These are phyloP conservation scores for Disparrhopalites patrizii DNA, from an alignment of 2,888 invertebrate species.

Conservation along the genomic window DNA sequence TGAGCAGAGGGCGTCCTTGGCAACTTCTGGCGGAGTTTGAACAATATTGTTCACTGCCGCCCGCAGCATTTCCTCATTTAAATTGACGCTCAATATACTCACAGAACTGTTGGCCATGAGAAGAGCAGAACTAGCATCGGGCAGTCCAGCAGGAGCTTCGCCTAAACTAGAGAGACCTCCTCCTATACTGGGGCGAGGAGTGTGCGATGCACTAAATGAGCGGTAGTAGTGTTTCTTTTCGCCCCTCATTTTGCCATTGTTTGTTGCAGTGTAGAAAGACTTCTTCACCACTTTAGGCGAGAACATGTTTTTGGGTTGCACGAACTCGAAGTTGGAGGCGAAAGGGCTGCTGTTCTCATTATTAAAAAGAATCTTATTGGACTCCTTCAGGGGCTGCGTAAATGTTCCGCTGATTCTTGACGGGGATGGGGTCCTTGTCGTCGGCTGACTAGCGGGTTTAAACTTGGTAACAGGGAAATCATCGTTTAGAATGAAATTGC, in stretches of 20 bases:
- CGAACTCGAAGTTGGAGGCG: constrained; percentile 8
- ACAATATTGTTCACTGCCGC: constrained; percentile 51
- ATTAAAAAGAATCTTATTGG: constrained; percentile 2
- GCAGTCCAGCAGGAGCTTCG: constrained; percentile 26
- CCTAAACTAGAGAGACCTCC: constrained; percentile 25
- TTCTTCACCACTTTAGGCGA: constrained; percentile 9
- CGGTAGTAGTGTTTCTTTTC: constrained; percentile 32
- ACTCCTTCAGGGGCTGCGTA: constrained; percentile 2
- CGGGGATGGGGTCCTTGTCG: constrained; percentile 50
- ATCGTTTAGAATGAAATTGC: constrained; percentile 31
- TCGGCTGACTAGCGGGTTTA: constrained; percentile 31
- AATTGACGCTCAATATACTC: constrained; percentile 64
- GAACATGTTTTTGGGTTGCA: constrained; percentile 9
- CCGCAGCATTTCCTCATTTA: constrained; percentile 70
- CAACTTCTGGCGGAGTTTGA: background rate
- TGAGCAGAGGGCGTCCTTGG: background rate
- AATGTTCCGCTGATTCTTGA: constrained; percentile 32
- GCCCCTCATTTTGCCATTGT: constrained; percentile 19
- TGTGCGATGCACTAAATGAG: constrained; percentile 37
- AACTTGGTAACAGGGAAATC: constrained; percentile 11
- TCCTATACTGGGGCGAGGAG: constrained; percentile 32
- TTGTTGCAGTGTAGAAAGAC: constrained; percentile 6
- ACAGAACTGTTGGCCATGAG: constrained; percentile 68
- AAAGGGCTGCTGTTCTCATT: constrained; percentile 26
- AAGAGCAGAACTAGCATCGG: constrained; percentile 27